Base-by-base conservation (phyloP, 2,797 vertebrate species). In the Pseudopleuronectes americanus region DNA sequence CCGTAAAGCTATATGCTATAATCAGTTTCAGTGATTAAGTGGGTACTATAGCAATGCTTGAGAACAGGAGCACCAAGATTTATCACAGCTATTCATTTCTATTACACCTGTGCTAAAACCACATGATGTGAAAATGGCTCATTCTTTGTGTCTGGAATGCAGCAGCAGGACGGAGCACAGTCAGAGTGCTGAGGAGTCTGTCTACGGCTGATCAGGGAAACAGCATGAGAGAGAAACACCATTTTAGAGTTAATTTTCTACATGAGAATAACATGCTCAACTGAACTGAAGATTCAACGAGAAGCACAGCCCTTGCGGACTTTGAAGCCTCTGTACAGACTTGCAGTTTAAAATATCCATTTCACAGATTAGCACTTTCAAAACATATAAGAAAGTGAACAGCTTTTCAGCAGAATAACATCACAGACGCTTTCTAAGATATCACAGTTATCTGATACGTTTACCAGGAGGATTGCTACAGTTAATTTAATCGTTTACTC, bases 401-500 rank as follows among this genome's bases (percentile, higher is more conserved):
- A 13, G 14, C 58, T 62, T 4, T 48, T 56, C 21, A 58, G 10
- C 8, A 47, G 7, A 26, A 1, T 26, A 12, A 59, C 13, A 21
- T 24, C 26, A 41, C 24, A 51, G 8, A 28, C 16, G 5, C 31
- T 13, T 26, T 26, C 16, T 52, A 8, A 31, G 33, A 31, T 53
- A 12, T 10, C 17, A n/a, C 2, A 26, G 8, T 19, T 31, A 17
- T 26, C 10, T 16, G 16, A 45, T 33, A 28, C 9, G 5, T 62
- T 22, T 53, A 19, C 21, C 36, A 13, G 19, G 16, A 12, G 36
- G 21, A 55, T 45, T 31, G 23, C 14, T 68, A 16, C 4, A 59
- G 9, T 51, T 26, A 45, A 43, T 63, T 10, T 21, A 38, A 47
- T 66, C 12, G 54, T 12, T 68, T 43, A 51, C 57, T 43, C 16